These are phyloP conservation scores for Hydropsyche tenuis DNA, from an alignment of 1,140 invertebrate species.

Conservation along the genomic window DNA sequence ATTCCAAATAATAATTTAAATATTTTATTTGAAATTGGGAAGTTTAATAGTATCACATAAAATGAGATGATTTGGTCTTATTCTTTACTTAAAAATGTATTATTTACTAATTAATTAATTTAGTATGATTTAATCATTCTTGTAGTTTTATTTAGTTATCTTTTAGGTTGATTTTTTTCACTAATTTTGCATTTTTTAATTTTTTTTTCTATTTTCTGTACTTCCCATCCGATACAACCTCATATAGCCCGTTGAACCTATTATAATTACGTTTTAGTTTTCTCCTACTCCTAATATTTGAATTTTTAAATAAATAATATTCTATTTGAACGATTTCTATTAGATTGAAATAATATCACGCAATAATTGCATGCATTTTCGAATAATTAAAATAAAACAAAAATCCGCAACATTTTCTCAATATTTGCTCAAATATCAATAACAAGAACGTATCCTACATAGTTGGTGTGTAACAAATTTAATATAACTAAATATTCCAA, in stretches of 20 bases:
- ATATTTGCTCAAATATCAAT: no score
- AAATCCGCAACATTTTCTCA: no score
- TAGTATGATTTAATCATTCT: conserved; percentile 10
- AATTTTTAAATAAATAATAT: not conserved
- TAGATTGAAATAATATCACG: no score
- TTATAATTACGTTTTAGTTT: conserved; percentile 15
- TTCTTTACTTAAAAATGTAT: not conserved
- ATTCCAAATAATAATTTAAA: no score
- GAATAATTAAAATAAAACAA: no score
- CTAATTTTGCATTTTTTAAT: not conserved
- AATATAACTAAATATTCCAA: conserved; percentile 12
- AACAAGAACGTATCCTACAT: no score
- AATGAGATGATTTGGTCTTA: no score
- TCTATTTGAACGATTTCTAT: no score
- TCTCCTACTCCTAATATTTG: conserved; percentile 10
- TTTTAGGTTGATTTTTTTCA: conserved; percentile 16
- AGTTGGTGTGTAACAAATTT: not conserved
- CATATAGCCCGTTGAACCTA: conserved; percentile 22
- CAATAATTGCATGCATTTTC: no score
- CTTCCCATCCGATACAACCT: conserved; percentile 36
- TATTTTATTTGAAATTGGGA: no score
- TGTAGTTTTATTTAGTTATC: conserved; percentile 21
- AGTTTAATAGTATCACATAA: no score
- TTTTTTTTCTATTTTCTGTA: conserved; percentile 27
- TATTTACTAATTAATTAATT: conserved; percentile 21